Evolutionary conservation across 1,140 invertebrate genomes (phyloP), one percentile per base, ranked within the genome.

Genomic region (Phymastichus coffea): DNA sequence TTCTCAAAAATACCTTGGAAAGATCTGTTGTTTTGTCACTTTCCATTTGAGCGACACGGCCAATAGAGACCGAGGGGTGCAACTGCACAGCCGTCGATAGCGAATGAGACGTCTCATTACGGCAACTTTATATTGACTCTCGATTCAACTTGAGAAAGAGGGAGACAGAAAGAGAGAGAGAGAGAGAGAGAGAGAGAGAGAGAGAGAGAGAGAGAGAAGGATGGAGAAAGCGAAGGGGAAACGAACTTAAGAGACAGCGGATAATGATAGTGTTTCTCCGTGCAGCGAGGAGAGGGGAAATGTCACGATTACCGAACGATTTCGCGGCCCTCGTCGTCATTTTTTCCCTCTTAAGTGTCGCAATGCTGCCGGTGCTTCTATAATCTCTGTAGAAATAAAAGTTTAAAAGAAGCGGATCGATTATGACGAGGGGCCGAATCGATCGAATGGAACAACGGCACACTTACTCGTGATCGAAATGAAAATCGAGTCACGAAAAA

Each of bases 191-290:
- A n/a, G n/a, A n/a, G n/a, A n/a, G n/a, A n/a, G n/a, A 41, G 7
- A 4, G 20, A 41, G 15, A 46, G 43, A 37, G 33, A 38, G 23
- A 14, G 48, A 51, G 17, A 19, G 15, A 12, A 49, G 1, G 15
- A 30, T 19, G 4, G 10, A 1, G 19, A 44, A n/a, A n/a, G n/a
- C n/a, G n/a, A n/a, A n/a, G n/a, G n/a, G n/a, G n/a, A n/a, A n/a
- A n/a, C n/a, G n/a, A n/a, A 22, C 4, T 41, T 53, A 35, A 55
- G 28, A 35, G 40, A 55, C 53, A 35, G 41, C 3, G 40, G 53
- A 55, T 55, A 55, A 55, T 55, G 41, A 55, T 55, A 37, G 53
- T 46, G 41, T 55, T 55, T 33, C 25, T 14, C 3, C 4, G n/a
- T 46, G 25, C 28, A 12, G 28, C 28, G 28, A 30, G 28, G 28